These are phyloP conservation scores for Sitta carolinensis DNA, from an alignment of 2,797 vertebrate genomes.

Conservation along the genomic window DNA sequence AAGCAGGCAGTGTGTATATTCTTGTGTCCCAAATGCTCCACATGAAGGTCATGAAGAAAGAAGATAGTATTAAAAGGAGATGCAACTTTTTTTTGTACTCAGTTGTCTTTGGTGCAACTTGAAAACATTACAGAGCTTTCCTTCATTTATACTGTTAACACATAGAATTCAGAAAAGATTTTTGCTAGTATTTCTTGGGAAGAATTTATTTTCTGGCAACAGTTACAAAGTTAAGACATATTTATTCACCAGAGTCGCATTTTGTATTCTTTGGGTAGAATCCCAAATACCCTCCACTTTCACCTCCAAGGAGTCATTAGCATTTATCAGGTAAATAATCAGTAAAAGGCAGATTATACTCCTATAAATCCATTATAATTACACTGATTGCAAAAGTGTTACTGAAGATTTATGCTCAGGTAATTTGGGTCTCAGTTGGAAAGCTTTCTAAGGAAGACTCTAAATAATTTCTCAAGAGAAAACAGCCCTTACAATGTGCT, in stretches of 20 bases:
- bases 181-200: background rate
- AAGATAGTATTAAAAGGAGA: background rate
- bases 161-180: background rate
- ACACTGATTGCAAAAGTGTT: background rate
- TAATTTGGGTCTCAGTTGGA: background rate
- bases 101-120: background rate
- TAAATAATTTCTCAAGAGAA: constrained; percentile 8
- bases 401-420: constrained; percentile 23
- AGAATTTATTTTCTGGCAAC: background rate
- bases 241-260: background rate
- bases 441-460: constrained; percentile 31
- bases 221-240: background rate
- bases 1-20: background rate
- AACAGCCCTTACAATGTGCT: background rate
- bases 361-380: constrained; percentile 42
- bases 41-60: background rate
- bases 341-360: background rate
- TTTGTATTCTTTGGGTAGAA: constrained; percentile 44
- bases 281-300: constrained; percentile 24
- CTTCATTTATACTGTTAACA: background rate
- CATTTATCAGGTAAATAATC: constrained; percentile 44
- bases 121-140: background rate
- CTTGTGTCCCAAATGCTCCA: background rate
- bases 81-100: background rate
- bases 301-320: constrained; percentile 7